A percentile compares a stretch with the other conserved stretches of the same genome.
Evolutionary conservation across 2,888 invertebrate species (phyloP).

Genomic region (Adineta ricciae): DNA sequence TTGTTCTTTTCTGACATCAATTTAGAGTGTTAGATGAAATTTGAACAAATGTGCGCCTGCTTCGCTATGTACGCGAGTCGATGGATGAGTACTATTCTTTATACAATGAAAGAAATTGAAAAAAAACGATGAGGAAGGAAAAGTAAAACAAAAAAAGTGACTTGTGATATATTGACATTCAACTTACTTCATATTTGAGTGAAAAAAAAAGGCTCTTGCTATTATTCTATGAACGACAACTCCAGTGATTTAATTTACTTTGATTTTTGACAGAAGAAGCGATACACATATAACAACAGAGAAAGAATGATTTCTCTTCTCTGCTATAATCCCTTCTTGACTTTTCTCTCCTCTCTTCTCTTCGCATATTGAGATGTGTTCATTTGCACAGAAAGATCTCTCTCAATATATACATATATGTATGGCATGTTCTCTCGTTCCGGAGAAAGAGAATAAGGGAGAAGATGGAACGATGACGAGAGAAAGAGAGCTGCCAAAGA

Average conservation of each 20-base stretch:
- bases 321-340: slow-evolving; percentile 2
- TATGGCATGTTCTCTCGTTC: background rate
- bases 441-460: background rate
- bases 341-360: background rate
- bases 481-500: background rate
- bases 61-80: background rate
- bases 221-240: background rate
- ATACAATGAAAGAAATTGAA: background rate
- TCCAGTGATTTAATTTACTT: background rate
- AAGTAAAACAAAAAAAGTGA: background rate
- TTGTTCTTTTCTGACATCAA: background rate
- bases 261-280: background rate
- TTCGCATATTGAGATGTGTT: background rate
- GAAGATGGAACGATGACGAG: background rate
- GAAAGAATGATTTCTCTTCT: background rate
- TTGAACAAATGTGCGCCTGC: background rate
- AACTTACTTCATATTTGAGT: background rate
- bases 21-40: background rate
- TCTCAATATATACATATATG: slow-evolving; percentile 2
- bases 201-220: background rate
- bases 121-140: background rate
- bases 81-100: background rate
- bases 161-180: background rate
- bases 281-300: background rate
- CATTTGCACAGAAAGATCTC: background rate